Evolutionary conservation across 2,888 invertebrate species (phyloP).

Genomic region (Plagiodera versicolora): DNA sequence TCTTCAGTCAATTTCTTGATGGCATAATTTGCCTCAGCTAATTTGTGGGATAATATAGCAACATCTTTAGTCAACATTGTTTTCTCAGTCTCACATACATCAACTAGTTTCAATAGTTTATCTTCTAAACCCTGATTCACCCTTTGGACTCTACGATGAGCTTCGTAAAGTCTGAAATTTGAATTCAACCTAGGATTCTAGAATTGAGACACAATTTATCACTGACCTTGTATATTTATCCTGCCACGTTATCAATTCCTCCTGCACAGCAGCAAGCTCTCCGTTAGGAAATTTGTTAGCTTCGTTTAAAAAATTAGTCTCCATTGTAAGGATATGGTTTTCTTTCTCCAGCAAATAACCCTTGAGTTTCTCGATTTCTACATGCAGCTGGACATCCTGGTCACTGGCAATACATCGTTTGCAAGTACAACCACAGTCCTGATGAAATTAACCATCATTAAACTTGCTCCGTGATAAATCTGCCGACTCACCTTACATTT

Average conservation of each 20-base stretch:
- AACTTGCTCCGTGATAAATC: not conserved
- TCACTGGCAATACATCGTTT: slow-evolving; percentile 56
- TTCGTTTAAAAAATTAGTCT: slow-evolving; percentile 81
- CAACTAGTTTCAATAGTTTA: slow-evolving; percentile 88
- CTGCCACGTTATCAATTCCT: slow-evolving; percentile 84
- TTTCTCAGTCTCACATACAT: slow-evolving; percentile 89
- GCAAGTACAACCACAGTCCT: slow-evolving; percentile 67
- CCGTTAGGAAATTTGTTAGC: slow-evolving; percentile 61
- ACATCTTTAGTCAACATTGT: slow-evolving; percentile 84
- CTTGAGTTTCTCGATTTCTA: slow-evolving; percentile 84
- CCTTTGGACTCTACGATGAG: slow-evolving; percentile 90
- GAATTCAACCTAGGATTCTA: not conserved
- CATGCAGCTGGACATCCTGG: slow-evolving; percentile 72
- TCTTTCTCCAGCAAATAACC: slow-evolving; percentile 81
- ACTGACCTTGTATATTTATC: slow-evolving; percentile 85
- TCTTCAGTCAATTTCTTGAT: slow-evolving; percentile 82
- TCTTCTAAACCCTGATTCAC: slow-evolving; percentile 95
- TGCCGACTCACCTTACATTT: slow-evolving; percentile 33
- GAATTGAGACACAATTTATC: not conserved
- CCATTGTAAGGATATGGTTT: slow-evolving; percentile 81
- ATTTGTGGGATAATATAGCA: slow-evolving; percentile 77
- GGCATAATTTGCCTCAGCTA: slow-evolving; percentile 83
- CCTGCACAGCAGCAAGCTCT: slow-evolving; percentile 76
- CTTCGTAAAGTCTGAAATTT: slow-evolving; percentile 84
- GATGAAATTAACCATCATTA: not conserved